phyloP scores from a whole-genome alignment of 2,113 vertebrate species.

The Lagopus leucura region DNA sequence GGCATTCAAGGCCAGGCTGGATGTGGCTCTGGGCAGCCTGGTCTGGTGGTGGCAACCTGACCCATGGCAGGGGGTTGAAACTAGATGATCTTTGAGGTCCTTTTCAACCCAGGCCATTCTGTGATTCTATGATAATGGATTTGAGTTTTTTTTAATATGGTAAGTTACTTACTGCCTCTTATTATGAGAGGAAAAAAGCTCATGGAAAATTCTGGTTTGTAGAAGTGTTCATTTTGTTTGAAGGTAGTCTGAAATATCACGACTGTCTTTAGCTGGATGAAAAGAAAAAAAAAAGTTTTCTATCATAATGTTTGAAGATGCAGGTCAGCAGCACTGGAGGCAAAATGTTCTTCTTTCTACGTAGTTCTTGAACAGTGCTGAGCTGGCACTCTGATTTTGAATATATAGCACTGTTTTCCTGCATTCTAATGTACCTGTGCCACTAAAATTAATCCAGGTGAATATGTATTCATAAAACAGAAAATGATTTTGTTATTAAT shows the following conservation, averaged over 20 bases:
- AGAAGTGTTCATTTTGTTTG: neutral
- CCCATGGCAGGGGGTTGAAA: too few species aligned
- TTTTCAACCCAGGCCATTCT: too few species aligned
- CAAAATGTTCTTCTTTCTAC: neutral
- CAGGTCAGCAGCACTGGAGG: neutral
- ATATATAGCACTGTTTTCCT: accelerated
- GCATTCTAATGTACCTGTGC: neutral
- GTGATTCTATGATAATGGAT: neutral
- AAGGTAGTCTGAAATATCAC: neutral
- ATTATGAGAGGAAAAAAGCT: neutral
- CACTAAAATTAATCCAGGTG: neutral
- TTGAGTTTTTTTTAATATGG: neutral
- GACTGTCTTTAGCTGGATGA: neutral
- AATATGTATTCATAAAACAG: neutral
- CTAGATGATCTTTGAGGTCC: too few species aligned
- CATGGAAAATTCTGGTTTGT: neutral
- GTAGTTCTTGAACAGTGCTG: neutral
- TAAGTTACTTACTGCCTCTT: neutral
- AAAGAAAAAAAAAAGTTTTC: neutral
- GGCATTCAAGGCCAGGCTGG: too few species aligned
- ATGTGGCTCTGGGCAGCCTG: too few species aligned
- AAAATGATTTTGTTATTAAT: neutral
- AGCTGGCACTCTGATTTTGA: neutral
- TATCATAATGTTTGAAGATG: neutral
- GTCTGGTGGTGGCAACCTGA: too few species aligned